A percentile compares a stretch with the other conserved stretches of the same genome.
Evolutionary conservation across 2,888 invertebrate species (phyloP).

Genomic region (Cephus pygmeus): DNA sequence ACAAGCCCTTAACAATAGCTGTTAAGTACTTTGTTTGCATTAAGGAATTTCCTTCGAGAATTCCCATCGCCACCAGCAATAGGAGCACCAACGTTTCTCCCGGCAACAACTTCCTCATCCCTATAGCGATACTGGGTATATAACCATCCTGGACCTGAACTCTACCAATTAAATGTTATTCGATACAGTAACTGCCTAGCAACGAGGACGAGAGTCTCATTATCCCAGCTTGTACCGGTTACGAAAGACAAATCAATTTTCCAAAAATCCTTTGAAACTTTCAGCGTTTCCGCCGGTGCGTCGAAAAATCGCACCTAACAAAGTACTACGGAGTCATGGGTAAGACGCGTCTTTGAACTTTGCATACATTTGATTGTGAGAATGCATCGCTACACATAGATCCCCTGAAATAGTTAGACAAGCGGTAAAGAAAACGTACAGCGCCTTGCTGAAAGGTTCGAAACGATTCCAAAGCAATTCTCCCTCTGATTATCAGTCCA

Average conservation of each 20-base stretch:
- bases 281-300: neutral
- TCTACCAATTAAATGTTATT: neutral
- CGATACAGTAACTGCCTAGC: neutral
- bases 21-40: constrained; percentile 54
- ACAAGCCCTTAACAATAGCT: constrained; percentile 42
- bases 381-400: neutral
- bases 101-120: neutral
- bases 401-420: neutral
- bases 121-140: neutral
- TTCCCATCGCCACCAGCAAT: constrained; percentile 3
- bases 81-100: neutral
- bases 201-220: neutral
- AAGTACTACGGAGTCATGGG: neutral
- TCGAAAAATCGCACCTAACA: neutral
- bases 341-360: neutral
- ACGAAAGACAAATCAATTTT: neutral
- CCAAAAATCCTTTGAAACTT: neutral
- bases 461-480: neutral
- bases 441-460: neutral
- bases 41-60: constrained; percentile 43
- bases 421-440: neutral
- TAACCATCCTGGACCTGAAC: neutral
- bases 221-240: neutral
- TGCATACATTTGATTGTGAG: neutral
- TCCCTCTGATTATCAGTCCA: neutral